Conservation (phyloP, 1,140 invertebrate species). For the Cherax destructor region DNA sequence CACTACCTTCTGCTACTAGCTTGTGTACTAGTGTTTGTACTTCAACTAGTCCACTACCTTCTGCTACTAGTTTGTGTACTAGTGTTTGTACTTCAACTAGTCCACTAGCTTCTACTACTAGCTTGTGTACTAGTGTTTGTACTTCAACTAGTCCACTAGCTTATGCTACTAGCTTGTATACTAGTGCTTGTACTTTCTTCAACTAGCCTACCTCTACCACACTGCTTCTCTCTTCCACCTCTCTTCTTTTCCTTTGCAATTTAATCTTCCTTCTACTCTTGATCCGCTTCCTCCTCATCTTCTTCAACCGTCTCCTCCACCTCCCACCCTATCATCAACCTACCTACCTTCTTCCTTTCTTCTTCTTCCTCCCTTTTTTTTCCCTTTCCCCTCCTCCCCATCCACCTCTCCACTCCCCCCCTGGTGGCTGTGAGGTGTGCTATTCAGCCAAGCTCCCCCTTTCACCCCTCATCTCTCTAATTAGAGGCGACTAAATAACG, state of each 20-base stretch:
- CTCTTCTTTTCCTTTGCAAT: not conserved
- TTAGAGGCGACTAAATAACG: constrained; percentile 65
- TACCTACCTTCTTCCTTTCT: not conserved
- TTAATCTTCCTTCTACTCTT: not conserved
- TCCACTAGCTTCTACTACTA: no score
- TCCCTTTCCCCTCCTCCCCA: not conserved
- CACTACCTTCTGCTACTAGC: no score
- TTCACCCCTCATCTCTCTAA: constrained; percentile 60
- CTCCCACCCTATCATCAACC: not conserved
- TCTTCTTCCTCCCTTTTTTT: not conserved
- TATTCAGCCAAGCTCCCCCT: constrained; percentile 40
- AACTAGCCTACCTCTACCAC: no score
- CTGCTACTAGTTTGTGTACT: no score
- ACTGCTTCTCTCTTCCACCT: no score
- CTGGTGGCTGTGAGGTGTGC: constrained; percentile 40
- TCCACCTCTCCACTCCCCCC: not conserved
- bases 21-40: no score
- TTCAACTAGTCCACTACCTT: no score
- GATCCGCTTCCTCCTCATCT: not conserved
- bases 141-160: no score
- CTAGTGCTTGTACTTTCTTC: no score
- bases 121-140: no score
- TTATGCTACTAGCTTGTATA: no score
- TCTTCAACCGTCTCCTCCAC: not conserved
- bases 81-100: no score